phyloP scores from a whole-genome alignment of 2,113 vertebrate genomes.

The Xiphorhynchus elegans region DNA sequence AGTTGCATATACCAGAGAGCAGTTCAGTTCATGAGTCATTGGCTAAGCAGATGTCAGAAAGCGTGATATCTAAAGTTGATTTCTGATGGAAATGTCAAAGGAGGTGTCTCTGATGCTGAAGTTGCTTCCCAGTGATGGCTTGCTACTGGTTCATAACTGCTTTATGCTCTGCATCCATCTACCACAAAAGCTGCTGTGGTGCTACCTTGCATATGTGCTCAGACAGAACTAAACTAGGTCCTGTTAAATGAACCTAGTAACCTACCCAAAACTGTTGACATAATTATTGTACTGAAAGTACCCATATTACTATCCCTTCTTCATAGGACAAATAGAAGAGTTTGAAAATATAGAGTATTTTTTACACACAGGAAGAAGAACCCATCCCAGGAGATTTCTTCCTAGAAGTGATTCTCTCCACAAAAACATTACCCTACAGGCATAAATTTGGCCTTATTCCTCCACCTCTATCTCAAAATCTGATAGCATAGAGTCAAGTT shows the following conservation, averaged over 20 bases:
- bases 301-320: background rate
- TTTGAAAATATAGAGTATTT: background rate
- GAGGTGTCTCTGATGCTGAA: background rate
- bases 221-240: background rate
- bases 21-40: background rate
- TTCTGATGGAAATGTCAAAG: constrained; percentile 51
- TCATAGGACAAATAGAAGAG: background rate
- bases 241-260: background rate
- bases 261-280: background rate
- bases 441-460: background rate
- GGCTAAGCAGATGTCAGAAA: constrained; percentile 36
- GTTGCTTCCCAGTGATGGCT: background rate
- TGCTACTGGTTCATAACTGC: background rate
- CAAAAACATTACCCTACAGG: background rate
- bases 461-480: background rate
- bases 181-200: background rate
- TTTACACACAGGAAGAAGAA: background rate
- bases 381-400: background rate
- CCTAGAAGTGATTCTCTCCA: background rate
- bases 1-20: background rate
- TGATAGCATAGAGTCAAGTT: background rate
- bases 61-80: background rate
- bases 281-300: background rate
- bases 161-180: background rate
- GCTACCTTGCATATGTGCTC: background rate